Conservation (phyloP, 2,888 invertebrate species). For the Leucophora obtusa region DNA sequence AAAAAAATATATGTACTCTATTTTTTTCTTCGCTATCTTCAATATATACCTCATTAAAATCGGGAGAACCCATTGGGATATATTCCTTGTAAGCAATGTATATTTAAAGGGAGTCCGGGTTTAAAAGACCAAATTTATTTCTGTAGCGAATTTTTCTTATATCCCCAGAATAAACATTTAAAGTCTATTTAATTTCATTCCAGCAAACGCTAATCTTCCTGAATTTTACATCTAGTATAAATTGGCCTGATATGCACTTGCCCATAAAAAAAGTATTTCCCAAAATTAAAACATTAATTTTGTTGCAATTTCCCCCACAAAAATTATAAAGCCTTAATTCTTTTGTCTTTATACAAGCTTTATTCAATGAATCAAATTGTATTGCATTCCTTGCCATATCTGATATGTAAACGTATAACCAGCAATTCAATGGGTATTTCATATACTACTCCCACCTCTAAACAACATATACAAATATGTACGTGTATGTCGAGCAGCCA, state of each 20-base stretch:
- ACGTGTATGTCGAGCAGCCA: conserved; percentile 48
- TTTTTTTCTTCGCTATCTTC: no score
- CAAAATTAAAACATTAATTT: conserved; percentile 21
- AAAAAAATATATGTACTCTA: no score
- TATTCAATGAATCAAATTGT: conserved; percentile 32
- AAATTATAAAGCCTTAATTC: conserved; percentile 46
- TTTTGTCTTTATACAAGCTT: conserved; percentile 3
- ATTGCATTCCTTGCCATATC: conserved; percentile 60
- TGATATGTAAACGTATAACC: conserved; percentile 42
- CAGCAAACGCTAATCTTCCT: no score
- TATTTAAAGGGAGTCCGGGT: no score
- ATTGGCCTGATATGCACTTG: conserved; percentile 10
- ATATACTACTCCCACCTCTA: conserved; percentile 34
- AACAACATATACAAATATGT: conserved; percentile 5
- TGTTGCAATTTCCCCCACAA: conserved; percentile 33
- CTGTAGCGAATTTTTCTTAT: no score
- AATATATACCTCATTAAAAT: no score
- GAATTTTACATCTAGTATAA: not conserved
- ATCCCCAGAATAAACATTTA: no score
- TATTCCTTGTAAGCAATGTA: no score
- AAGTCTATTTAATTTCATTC: no score
- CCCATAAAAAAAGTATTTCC: conserved; percentile 1
- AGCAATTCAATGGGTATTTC: conserved; percentile 51
- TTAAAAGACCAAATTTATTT: no score
- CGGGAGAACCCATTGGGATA: no score